Conservation (phyloP, 64 coral and sea anemone species). For the Dendrophyllia cribrosa region DNA sequence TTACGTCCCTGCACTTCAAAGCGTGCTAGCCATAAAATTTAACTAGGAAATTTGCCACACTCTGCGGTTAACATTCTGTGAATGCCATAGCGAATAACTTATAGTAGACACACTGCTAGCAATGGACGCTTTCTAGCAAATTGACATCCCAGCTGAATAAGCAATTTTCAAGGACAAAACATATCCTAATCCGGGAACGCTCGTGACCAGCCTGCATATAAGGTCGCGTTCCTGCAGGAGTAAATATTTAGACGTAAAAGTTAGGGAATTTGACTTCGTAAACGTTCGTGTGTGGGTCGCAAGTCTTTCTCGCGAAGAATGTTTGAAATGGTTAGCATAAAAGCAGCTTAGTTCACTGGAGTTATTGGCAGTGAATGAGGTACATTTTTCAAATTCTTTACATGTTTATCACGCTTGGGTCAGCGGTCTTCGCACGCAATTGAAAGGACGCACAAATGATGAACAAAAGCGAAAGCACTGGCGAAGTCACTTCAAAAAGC, state of each 20-base stretch:
- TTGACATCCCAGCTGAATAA: constrained; percentile 3
- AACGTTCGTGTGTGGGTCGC: neutral
- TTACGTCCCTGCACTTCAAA: neutral
- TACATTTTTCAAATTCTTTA: constrained; percentile 9
- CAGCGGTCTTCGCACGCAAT: neutral
- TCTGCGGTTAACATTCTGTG: constrained; percentile 17
- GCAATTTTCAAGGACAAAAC: constrained; percentile 29
- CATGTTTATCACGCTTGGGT: constrained; percentile 4
- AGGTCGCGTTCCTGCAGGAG: constrained; percentile 22
- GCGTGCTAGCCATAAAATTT: neutral
- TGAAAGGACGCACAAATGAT: neutral
- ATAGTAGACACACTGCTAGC: neutral
- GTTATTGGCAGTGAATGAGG: constrained; percentile 48
- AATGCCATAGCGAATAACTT: neutral
- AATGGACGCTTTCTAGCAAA: neutral
- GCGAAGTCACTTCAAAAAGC: neutral
- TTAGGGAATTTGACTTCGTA: neutral
- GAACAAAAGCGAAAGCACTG: neutral
- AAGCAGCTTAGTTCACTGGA: constrained; percentile 36
- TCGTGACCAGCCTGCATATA: neutral
- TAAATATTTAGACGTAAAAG: neutral
- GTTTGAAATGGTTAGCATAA: constrained; percentile 27
- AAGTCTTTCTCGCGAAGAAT: neutral
- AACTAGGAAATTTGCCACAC: constrained; percentile 8
- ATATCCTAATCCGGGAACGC: constrained; percentile 35